Conservation (phyloP, 2,888 invertebrate genomes). For the Epirrhoe alternata region DNA sequence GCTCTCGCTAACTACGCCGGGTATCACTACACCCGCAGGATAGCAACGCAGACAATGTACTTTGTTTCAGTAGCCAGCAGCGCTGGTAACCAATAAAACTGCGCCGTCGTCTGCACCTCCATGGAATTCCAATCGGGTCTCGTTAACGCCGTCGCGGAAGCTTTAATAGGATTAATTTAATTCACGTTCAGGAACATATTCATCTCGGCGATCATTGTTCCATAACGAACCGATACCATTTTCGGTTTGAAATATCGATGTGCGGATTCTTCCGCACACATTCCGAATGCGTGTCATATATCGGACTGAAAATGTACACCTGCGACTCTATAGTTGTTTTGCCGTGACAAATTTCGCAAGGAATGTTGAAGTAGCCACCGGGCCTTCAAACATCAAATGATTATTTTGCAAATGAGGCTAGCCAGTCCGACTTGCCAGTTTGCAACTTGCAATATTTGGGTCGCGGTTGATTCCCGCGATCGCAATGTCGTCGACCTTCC, state of each 20-base stretch:
- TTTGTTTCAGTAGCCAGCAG: slow-evolving; percentile 57
- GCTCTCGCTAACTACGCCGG: slow-evolving; percentile 71
- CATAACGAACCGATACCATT: slow-evolving; percentile 37
- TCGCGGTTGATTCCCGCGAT: slow-evolving; percentile 42
- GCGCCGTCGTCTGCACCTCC: slow-evolving; percentile 23
- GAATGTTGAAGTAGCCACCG: slow-evolving; percentile 17
- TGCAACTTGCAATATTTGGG: slow-evolving; percentile 31
- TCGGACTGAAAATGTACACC: slow-evolving; percentile 33
- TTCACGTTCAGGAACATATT: slow-evolving; percentile 45
- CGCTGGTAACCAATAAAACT: slow-evolving; percentile 39
- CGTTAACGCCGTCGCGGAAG: slow-evolving; percentile 50
- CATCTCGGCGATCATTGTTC: slow-evolving; percentile 41
- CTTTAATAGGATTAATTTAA: slow-evolving; percentile 51
- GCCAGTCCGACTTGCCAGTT: background rate
- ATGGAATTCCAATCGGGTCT: slow-evolving; percentile 50
- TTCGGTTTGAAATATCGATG: slow-evolving; percentile 36
- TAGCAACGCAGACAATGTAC: slow-evolving; percentile 73
- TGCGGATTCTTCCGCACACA: slow-evolving; percentile 40
- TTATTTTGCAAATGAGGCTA: slow-evolving; percentile 27
- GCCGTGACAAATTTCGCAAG: slow-evolving; percentile 25
- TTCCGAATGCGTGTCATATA: slow-evolving; percentile 39
- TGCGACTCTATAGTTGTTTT: slow-evolving; percentile 25
- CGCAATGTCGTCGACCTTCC: slow-evolving; percentile 56
- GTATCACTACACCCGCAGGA: slow-evolving; percentile 61
- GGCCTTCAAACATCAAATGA: slow-evolving; percentile 16